These are phyloP conservation scores for Allolobophora icterica DNA, from an alignment of 2,888 invertebrate genomes.

Conservation along the genomic window DNA sequence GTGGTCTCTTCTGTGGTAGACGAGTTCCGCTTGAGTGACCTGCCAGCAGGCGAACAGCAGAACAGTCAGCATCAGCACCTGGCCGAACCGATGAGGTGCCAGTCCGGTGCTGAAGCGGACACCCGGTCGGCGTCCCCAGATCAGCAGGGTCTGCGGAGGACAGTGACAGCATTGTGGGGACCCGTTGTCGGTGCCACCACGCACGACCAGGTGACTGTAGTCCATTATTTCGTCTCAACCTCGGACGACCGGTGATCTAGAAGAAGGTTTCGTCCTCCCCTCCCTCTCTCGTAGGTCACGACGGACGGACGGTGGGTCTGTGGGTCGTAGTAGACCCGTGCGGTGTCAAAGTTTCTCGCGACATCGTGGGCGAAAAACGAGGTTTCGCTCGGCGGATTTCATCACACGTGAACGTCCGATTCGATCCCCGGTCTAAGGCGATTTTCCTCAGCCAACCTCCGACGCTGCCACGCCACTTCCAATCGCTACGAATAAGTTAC, in stretches of 20 bases:
- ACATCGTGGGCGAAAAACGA: too few relatives aligned
- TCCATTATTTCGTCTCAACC: not conserved
- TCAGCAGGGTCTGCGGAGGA: not conserved
- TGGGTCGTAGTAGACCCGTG: not conserved
- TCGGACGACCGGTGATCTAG: too few relatives aligned
- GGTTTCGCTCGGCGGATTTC: too few relatives aligned
- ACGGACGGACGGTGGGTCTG: not conserved
- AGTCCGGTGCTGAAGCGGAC: not conserved
- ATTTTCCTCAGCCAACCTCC: not conserved
- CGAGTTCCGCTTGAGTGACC: constrained; percentile 30
- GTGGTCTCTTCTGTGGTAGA: constrained; percentile 37
- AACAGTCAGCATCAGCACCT: not conserved
- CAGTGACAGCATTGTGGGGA: not conserved
- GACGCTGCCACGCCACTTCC: not conserved
- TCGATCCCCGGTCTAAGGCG: not conserved
- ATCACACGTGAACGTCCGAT: not conserved
- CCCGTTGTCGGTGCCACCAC: not conserved
- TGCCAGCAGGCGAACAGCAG: constrained; percentile 17
- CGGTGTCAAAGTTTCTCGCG: not conserved
- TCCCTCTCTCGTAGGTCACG: too few relatives aligned
- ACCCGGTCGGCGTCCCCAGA: not conserved
- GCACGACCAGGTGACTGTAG: not conserved
- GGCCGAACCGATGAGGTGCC: not conserved
- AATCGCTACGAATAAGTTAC: not conserved
- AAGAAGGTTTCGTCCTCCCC: too few relatives aligned